These are phyloP conservation scores for Urocitellus parryii DNA, from an alignment of 2,113 vertebrate genomes.

Conservation along the genomic window DNA sequence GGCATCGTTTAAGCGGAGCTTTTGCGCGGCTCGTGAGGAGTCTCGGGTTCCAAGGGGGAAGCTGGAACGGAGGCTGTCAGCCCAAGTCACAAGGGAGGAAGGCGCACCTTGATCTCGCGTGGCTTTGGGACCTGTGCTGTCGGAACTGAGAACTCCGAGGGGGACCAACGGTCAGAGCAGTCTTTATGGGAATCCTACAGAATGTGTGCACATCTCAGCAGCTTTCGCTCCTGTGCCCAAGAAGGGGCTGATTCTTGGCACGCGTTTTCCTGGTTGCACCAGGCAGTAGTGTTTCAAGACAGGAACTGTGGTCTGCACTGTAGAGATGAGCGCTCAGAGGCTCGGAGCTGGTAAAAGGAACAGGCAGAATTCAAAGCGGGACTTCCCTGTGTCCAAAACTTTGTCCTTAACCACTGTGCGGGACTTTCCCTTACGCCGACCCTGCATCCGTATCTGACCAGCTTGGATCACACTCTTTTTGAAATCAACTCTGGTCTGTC, in stretches of 20 bases:
- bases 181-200: not conserved
- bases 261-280: not conserved
- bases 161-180: not conserved
- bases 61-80: not conserved
- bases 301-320: not conserved
- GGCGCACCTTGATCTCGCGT: not conserved
- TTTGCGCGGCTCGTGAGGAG: not conserved
- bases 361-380: not conserved
- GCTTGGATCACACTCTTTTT: not conserved
- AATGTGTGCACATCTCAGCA: not conserved
- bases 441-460: not conserved
- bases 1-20: not conserved
- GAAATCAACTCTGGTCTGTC: not conserved
- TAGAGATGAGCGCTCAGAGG: not conserved
- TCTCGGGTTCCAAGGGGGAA: not conserved
- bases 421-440: rapidly evolving
- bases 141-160: not conserved
- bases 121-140: not conserved
- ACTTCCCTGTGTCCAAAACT: not conserved
- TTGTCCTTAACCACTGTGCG: not conserved
- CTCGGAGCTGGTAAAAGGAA: not conserved
- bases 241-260: not conserved
- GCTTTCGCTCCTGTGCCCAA: not conserved
- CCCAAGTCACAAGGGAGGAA: not conserved
- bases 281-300: not conserved